Evolutionary conservation across 2,797 vertebrate genomes (phyloP).

Genomic region (Cygnus olor): DNA sequence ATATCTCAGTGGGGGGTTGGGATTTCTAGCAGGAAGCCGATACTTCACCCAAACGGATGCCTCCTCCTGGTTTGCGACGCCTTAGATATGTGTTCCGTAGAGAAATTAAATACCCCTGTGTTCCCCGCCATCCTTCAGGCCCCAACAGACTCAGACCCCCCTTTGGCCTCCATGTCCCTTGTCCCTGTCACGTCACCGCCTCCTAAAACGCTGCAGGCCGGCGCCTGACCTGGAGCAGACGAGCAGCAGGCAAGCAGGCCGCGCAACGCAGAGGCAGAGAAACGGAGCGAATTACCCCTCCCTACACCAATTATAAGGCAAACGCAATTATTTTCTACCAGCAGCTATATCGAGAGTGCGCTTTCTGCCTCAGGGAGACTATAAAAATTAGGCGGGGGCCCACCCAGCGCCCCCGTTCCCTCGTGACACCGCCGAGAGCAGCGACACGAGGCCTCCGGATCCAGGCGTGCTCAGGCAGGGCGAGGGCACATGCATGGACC

Average conservation of each 20-base stretch:
- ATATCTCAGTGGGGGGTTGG: rapidly evolving
- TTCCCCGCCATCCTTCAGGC: too few species aligned
- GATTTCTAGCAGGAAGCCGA: not conserved
- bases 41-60: not conserved
- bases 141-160: not conserved
- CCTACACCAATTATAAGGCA: conserved; percentile 34
- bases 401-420: not conserved
- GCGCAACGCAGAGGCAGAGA: not conserved
- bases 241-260: conserved; percentile 38
- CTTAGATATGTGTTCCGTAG: rapidly evolving
- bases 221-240: not conserved
- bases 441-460: not conserved
- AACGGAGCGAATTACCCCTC: not conserved
- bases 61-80: not conserved
- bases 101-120: rapidly evolving
- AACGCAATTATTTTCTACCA: conserved; percentile 49
- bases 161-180: rapidly evolving
- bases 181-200: too few species aligned
- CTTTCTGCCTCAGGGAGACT: conserved; percentile 41
- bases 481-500: not conserved
- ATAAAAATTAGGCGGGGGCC: not conserved
- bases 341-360: conserved; percentile 13
- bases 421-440: not conserved
- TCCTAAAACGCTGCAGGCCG: rapidly evolving
- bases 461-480: not conserved